Percentiles rank a stretch among this genome's conserved stretches.
phyloP scores from a whole-genome alignment of 2,797 vertebrate species.

The Phrynocephalus forsythii region DNA sequence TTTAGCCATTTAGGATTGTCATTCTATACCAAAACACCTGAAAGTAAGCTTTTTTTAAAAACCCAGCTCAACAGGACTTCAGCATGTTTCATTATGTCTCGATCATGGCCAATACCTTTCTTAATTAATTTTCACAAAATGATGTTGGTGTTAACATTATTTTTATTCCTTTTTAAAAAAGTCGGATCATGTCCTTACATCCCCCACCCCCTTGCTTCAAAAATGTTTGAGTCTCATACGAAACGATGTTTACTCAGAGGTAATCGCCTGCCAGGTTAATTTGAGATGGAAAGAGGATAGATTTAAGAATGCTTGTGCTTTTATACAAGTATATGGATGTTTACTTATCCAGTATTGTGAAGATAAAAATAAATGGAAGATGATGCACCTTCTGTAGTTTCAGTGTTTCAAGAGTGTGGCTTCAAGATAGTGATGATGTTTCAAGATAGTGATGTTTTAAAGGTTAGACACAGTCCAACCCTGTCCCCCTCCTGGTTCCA shows the following conservation, averaged over 20 bases:
- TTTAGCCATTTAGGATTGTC: background rate
- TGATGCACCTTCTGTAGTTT: background rate
- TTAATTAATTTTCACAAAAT: background rate
- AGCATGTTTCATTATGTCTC: background rate
- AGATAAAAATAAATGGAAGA: no score
- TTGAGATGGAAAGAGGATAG: background rate
- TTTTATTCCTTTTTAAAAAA: background rate
- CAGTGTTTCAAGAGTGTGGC: background rate
- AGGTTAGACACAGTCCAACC: background rate
- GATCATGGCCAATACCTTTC: background rate
- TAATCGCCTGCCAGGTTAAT: background rate
- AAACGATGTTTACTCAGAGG: background rate
- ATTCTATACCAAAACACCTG: background rate
- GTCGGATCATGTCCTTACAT: background rate
- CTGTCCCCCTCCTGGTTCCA: background rate
- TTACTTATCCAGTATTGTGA: background rate
- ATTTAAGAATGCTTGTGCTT: background rate
- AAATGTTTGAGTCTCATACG: background rate
- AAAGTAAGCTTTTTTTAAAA: background rate
- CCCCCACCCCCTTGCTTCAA: background rate
- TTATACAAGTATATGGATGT: background rate
- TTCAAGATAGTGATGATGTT: no score
- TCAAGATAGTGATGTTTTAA: background rate
- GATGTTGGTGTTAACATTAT: background rate
- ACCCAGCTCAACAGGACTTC: background rate